Evolutionary conservation across 2,113 vertebrate genomes (phyloP).

Genomic region (Hippocampus comes): DNA sequence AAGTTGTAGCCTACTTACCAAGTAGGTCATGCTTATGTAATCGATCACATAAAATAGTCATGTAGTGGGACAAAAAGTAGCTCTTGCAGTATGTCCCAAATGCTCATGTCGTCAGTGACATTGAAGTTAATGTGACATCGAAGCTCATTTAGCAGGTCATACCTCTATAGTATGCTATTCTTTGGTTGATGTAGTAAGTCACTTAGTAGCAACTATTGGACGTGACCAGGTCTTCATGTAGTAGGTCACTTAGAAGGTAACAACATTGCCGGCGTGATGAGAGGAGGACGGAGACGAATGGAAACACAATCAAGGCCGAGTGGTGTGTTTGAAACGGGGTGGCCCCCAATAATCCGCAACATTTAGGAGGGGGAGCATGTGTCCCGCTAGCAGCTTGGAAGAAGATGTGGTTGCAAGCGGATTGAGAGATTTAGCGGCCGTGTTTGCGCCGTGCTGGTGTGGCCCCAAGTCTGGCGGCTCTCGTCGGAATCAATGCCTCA

Average conservation of each 20-base stretch:
- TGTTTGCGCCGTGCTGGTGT: conserved; percentile 55
- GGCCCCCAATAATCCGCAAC: conserved; percentile 55
- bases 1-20: no score
- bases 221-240: no score
- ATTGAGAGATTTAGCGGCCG: conserved; percentile 62
- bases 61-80: not conserved
- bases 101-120: not conserved
- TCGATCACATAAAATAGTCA: not conserved
- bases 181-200: no score
- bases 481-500: conserved; percentile 60
- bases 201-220: no score
- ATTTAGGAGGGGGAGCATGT: conserved; percentile 52
- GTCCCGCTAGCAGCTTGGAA: conserved; percentile 61
- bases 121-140: no score
- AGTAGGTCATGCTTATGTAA: no score
- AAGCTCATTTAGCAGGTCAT: no score
- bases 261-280: not conserved
- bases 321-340: conserved; percentile 26
- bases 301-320: conserved; percentile 35
- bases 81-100: no score
- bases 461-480: conserved; percentile 56
- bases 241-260: no score
- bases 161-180: no score
- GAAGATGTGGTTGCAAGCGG: conserved; percentile 39
- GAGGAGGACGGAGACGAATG: conserved; percentile 28